These are phyloP conservation scores for Cinara cedri DNA, from an alignment of 2,888 invertebrate species.

Conservation along the genomic window DNA sequence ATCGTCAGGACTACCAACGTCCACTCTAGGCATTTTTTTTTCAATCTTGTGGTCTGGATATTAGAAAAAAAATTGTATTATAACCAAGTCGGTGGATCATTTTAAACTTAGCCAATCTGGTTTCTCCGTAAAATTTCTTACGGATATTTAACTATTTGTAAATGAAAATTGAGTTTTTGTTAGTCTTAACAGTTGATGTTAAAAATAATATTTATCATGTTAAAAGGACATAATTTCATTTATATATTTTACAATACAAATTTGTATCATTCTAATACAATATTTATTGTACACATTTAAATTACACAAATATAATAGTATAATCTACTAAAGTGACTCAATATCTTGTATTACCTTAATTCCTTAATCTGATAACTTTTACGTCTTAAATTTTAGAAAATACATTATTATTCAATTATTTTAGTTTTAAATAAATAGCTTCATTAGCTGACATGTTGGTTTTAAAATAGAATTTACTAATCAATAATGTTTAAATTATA, in stretches of 20 bases:
- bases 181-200: too few relatives aligned
- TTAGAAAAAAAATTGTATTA: background rate
- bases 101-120: too few relatives aligned
- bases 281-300: too few relatives aligned
- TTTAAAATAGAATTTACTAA: background rate
- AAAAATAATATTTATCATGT: too few relatives aligned
- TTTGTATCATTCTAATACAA: too few relatives aligned
- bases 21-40: background rate
- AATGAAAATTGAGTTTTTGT: background rate
- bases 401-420: background rate
- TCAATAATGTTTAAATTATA: background rate
- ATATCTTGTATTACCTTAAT: background rate
- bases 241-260: too few relatives aligned
- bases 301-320: too few relatives aligned
- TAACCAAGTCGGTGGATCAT: background rate
- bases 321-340: too few relatives aligned
- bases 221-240: too few relatives aligned
- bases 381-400: background rate
- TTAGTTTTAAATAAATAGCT: background rate
- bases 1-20: background rate
- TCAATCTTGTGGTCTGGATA: background rate
- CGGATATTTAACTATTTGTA: background rate
- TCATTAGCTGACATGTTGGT: background rate
- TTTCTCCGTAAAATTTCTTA: background rate
- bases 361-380: background rate